These are phyloP conservation scores for Chydorus sphaericus DNA, from an alignment of 2,888 invertebrate species.

Conservation along the genomic window DNA sequence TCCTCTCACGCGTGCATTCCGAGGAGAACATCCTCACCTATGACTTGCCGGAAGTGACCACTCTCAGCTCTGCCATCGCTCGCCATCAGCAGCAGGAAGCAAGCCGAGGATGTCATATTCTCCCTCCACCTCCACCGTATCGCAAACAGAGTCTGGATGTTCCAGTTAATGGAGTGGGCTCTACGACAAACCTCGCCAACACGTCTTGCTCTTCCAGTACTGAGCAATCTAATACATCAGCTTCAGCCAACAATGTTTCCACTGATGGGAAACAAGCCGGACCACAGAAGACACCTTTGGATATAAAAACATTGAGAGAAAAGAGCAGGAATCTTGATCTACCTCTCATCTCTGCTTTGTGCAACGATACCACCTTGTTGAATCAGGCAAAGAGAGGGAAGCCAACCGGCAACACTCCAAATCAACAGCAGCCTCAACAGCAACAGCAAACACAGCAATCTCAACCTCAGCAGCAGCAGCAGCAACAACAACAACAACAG, in stretches of 20 bases:
- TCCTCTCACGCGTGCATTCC: slow-evolving; percentile 55
- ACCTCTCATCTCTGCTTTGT: slow-evolving; percentile 80
- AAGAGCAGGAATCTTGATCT: slow-evolving; percentile 79
- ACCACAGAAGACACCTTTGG: slow-evolving; percentile 33
- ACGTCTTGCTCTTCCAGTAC: neutral
- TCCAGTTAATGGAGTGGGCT: neutral
- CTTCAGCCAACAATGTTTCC: neutral
- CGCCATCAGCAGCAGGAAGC: slow-evolving; percentile 30
- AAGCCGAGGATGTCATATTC: slow-evolving; percentile 18
- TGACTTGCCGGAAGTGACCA: slow-evolving; percentile 25
- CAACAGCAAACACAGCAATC: neutral
- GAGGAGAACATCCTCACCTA: slow-evolving; percentile 67
- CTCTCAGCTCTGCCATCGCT: slow-evolving; percentile 28
- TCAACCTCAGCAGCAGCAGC: neutral
- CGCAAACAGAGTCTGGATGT: slow-evolving; percentile 14
- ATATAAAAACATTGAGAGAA: slow-evolving; percentile 69
- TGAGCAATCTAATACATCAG: neutral
- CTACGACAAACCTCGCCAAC: neutral
- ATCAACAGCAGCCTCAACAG: neutral
- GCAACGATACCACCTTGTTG: slow-evolving; percentile 76
- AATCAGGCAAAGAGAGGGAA: slow-evolving; percentile 31
- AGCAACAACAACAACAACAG: neutral
- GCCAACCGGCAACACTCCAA: neutral
- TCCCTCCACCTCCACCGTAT: slow-evolving; percentile 17
- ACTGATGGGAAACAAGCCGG: neutral